Evolutionary conservation across 2,113 vertebrate species (phyloP).

Genomic region (Daboia siamensis): DNA sequence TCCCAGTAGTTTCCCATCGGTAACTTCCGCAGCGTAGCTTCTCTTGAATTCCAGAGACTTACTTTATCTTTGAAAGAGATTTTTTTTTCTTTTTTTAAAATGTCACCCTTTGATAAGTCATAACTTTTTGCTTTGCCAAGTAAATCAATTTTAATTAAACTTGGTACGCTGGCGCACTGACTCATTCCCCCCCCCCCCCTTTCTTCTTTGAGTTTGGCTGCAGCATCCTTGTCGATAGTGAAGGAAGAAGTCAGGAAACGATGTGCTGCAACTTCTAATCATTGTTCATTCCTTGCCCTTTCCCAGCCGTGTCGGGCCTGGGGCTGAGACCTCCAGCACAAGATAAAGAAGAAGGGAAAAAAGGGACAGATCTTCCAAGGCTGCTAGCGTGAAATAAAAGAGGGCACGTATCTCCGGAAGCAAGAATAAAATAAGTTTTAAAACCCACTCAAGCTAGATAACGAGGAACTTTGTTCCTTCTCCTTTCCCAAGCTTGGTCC

Average conservation of each 20-base stretch:
- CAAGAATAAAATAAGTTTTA: too few species aligned
- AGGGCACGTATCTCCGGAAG: neutral
- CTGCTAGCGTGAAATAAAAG: neutral
- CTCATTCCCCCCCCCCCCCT: neutral
- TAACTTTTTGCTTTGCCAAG: constrained; percentile 18
- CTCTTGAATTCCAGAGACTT: neutral
- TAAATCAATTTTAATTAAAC: constrained; percentile 33
- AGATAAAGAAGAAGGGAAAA: neutral
- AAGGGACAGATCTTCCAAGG: neutral
- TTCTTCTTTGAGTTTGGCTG: neutral
- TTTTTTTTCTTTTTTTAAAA: neutral
- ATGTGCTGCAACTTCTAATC: neutral
- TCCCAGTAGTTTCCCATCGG: neutral
- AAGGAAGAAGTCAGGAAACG: neutral
- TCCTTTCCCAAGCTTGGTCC: neutral
- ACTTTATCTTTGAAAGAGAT: constrained; percentile 1
- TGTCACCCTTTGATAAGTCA: neutral
- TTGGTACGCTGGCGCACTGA: neutral
- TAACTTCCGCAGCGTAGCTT: neutral
- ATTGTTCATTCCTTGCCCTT: neutral
- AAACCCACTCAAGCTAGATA: neutral
- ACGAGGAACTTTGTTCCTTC: neutral
- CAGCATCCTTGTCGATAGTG: constrained; percentile 5
- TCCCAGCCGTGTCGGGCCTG: neutral
- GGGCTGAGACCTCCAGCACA: neutral